phyloP scores from a whole-genome alignment of 2,113 vertebrate species.

The Psilopsiagon aurifrons region DNA sequence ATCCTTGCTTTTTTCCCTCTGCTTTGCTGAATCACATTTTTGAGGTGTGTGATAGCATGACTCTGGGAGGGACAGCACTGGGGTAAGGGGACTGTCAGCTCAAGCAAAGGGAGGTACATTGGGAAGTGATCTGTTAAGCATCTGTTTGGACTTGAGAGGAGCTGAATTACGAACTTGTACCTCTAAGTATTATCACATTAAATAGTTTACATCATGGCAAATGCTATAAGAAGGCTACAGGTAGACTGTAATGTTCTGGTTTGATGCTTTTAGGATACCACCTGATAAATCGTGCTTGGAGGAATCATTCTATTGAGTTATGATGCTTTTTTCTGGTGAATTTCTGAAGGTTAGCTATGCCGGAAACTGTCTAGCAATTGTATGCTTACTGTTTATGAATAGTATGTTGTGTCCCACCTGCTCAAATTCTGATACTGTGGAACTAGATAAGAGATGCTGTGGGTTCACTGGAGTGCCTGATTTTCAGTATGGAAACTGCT shows the following conservation, averaged over 20 bases:
- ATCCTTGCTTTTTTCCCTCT: not conserved
- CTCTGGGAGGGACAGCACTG: not conserved
- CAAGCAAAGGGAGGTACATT: not conserved
- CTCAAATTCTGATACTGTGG: not conserved
- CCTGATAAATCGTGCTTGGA: not conserved
- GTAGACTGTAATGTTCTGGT: not conserved
- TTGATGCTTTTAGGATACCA: not conserved
- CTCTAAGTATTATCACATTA: not conserved
- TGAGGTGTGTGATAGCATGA: not conserved
- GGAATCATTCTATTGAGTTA: not conserved
- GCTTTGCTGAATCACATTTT: not conserved
- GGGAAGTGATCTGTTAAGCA: rapidly evolving
- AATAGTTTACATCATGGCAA: not conserved
- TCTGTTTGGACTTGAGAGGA: not conserved
- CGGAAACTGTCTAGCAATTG: not conserved
- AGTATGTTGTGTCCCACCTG: not conserved
- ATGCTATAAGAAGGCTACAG: not conserved
- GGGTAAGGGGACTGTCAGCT: too few relatives aligned
- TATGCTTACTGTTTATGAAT: not conserved
- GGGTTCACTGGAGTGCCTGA: rapidly evolving
- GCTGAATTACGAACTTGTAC: not conserved
- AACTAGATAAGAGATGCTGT: not conserved
- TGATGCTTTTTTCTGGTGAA: not conserved
- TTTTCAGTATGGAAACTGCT: not conserved
- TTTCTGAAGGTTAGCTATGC: not conserved